Evolutionary conservation across 1,140 invertebrate genomes (phyloP).

Genomic region (Thaumatotibia leucotreta): DNA sequence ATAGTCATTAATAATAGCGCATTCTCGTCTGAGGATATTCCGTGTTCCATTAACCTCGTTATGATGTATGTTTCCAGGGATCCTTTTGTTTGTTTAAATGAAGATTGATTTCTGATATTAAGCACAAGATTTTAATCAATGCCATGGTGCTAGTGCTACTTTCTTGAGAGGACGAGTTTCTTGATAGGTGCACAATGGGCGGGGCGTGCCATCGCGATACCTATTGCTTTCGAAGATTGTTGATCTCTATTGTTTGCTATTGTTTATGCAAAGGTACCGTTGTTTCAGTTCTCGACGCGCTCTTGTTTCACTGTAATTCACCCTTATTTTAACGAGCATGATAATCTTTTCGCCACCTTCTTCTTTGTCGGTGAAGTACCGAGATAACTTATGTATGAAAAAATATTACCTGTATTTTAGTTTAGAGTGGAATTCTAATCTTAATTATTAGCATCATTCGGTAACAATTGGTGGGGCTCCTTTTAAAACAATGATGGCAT

Average conservation of each 20-base stretch:
- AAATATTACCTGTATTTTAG: neutral
- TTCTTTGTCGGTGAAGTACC: neutral
- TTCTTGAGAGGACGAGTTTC: constrained; percentile 21
- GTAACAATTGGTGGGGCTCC: neutral
- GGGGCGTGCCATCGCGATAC: constrained; percentile 25
- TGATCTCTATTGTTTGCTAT: constrained; percentile 25
- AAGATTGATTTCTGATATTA: constrained; percentile 32
- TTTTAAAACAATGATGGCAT: neutral
- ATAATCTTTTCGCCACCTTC: neutral
- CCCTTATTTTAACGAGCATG: constrained; percentile 8
- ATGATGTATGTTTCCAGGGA: constrained; percentile 22
- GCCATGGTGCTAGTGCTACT: constrained; percentile 21
- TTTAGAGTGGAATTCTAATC: neutral
- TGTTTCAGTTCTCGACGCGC: constrained; percentile 23
- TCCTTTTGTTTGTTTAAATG: constrained; percentile 28
- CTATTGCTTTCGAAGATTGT: constrained; percentile 22
- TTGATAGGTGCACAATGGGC: constrained; percentile 22
- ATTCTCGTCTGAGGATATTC: neutral
- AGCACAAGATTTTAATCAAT: constrained; percentile 24
- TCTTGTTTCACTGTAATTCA: constrained; percentile 22
- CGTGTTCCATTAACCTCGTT: constrained; percentile 37
- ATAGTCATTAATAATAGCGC: constrained; percentile 10
- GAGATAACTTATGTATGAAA: neutral
- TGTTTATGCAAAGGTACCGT: constrained; percentile 36
- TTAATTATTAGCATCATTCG: neutral